Evolutionary conservation across 2,113 vertebrate species (phyloP), one percentile per base, ranked within the genome.

Genomic region (Mixornis gularis): DNA sequence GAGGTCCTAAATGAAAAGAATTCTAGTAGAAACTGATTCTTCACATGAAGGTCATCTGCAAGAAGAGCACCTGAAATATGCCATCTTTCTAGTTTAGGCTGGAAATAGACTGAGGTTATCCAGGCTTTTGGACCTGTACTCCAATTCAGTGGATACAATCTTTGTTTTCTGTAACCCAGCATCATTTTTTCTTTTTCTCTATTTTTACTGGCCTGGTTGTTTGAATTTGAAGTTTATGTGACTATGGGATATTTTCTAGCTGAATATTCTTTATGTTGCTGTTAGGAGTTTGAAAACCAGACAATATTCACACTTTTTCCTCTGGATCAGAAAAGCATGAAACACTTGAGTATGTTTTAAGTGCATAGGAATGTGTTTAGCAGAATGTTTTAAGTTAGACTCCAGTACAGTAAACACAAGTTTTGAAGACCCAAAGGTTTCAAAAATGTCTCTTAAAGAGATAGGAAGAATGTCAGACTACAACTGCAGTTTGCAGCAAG

Each of bases 121-220:
- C 17, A 51, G 32, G 5, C 5, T 64, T 72, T 72, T 26, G 34
- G 3, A 60, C 4, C 2, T 59, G 9, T 43, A 41, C 73, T 78
- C 16, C 9, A 66, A 7, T 44, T 40, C 8, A 16, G 6, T 34
- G 17, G 4, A 32, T 51, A 12, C 14, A 36, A 7, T 25, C 3
- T 79, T 51, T 40, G 3, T 32, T 68, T 92, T 30, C 14, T 30
- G 9, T 63, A 34, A 66, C 6, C 0, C 5, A 26, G 8, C 1
- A 13, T 6, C 13, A 26, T 34, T 17, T 38, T 27, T 27, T 13
- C 11, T 26, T 3, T 1, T 18, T 18, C 4, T 7, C 8, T 32
- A 7, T 49, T 7, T 10, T 29, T 6, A 5, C 11, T 38, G 13
- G 1, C 6, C 8, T 36, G 2, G 3, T 29, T 66, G 4, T 36